A percentile compares a stretch with the other conserved stretches of the same genome.
phyloP scores from a whole-genome alignment of 1,140 invertebrate species.

The Drosophila tsacasi region DNA sequence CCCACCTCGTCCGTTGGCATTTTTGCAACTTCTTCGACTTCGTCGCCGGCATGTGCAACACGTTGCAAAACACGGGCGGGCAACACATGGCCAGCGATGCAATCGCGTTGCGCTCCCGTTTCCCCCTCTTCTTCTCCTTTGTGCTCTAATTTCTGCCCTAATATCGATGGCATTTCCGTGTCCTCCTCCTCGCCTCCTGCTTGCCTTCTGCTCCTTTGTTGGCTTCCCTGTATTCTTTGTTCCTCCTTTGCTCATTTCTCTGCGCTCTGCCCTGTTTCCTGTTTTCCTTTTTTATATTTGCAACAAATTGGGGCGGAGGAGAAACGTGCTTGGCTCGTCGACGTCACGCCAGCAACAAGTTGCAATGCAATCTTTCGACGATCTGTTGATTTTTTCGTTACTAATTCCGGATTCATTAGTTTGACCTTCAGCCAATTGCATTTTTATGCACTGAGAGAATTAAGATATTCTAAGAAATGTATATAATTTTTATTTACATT shows the following conservation, averaged over 20 bases:
- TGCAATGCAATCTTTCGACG: conserved; percentile 4
- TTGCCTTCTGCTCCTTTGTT: background rate
- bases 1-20: conserved; percentile 20
- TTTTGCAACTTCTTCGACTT: conserved; percentile 34
- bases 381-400: background rate
- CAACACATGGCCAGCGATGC: conserved; percentile 38
- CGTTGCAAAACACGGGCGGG: conserved; percentile 51
- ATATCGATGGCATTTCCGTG: conserved; percentile 9
- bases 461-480: background rate
- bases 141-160: conserved; percentile 19
- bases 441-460: background rate
- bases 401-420: conserved; percentile 7
- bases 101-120: conserved; percentile 12
- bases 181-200: conserved; percentile 6
- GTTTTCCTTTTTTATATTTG: conserved; percentile 1
- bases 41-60: conserved; percentile 65
- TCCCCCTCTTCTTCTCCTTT: background rate
- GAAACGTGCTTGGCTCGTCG: conserved; percentile 3
- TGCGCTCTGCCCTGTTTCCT: no score
- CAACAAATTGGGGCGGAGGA: conserved; percentile 8
- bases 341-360: conserved; percentile 15
- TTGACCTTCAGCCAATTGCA: conserved; percentile 4
- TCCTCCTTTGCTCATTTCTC: background rate
- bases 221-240: background rate
- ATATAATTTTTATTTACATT: background rate